These are phyloP conservation scores for Chloroclystis v-ata DNA, from an alignment of 2,888 invertebrate species.

Conservation along the genomic window DNA sequence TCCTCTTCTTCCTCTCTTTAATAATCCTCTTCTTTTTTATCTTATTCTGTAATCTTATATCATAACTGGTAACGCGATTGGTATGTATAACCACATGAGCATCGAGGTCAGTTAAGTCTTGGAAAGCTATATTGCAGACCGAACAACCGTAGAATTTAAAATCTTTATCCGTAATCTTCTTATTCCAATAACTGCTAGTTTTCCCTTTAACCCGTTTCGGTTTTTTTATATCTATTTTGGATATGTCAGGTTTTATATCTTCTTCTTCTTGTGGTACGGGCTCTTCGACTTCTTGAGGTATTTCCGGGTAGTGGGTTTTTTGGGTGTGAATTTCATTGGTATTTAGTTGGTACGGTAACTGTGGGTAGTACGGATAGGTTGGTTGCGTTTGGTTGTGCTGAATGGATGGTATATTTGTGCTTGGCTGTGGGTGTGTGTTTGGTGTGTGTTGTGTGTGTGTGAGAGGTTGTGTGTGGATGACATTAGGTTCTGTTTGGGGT, in stretches of 20 bases:
- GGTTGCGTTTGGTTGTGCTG: not conserved
- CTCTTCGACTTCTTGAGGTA: not conserved
- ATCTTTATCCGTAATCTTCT: slow-evolving; percentile 55
- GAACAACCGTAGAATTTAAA: slow-evolving; percentile 66
- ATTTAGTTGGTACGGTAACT: slow-evolving; percentile 17
- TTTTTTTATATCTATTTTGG: slow-evolving; percentile 26
- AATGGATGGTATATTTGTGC: too few relatives aligned
- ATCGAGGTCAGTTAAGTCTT: slow-evolving; percentile 49
- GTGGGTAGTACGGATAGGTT: slow-evolving; percentile 29
- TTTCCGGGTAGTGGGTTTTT: not conserved
- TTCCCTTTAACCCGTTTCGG: slow-evolving; percentile 31
- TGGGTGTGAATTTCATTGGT: not conserved
- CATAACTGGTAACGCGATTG: slow-evolving; percentile 63
- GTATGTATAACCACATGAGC: slow-evolving; percentile 59
- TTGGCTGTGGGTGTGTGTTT: not conserved
- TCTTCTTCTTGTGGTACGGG: slow-evolving; percentile 12
- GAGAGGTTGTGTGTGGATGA: not conserved
- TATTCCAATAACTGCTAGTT: slow-evolving; percentile 54
- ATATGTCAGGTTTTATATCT: slow-evolving; percentile 33
- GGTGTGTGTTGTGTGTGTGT: not conserved
- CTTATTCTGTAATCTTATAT: slow-evolving; percentile 55
- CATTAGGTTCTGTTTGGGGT: slow-evolving; percentile 1
- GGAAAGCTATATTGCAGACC: slow-evolving; percentile 57
- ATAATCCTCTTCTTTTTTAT: slow-evolving; percentile 51
- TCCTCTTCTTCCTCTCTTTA: slow-evolving; percentile 51